These are phyloP conservation scores for Adelges cooleyi DNA, from an alignment of 1,140 invertebrate genomes.

Conservation along the genomic window DNA sequence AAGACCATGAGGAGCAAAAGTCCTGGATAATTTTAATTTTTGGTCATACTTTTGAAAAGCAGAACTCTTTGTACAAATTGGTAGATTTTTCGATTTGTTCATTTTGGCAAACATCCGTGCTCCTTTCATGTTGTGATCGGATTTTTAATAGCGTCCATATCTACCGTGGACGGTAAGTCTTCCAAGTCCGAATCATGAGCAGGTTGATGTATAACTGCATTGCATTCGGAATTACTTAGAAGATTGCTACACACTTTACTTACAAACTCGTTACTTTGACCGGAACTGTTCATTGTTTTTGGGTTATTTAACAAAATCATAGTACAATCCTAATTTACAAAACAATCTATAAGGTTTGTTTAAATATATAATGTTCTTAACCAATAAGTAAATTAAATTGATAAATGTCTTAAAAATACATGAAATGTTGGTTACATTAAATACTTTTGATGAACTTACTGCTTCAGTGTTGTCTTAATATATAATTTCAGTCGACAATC, in stretches of 20 bases:
- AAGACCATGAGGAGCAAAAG: constrained; percentile 56
- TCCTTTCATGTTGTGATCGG: constrained; percentile 24
- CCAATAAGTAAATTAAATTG: background rate
- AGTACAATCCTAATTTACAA: constrained; percentile 14
- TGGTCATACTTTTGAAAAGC: constrained; percentile 80
- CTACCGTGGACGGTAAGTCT: constrained; percentile 40
- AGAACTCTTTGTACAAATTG: constrained; percentile 80
- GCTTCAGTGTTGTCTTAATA: background rate
- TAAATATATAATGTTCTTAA: background rate
- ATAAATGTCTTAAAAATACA: constrained; percentile 4
- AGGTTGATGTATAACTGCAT: constrained; percentile 38
- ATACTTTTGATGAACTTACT: constrained; percentile 19
- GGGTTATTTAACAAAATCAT: constrained; percentile 10
- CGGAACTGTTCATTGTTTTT: constrained; percentile 19
- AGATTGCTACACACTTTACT: constrained; percentile 31
- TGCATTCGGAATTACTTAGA: constrained; percentile 37
- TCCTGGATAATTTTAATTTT: constrained; percentile 71
- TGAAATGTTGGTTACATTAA: constrained; percentile 5
- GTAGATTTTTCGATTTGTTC: constrained; percentile 47
- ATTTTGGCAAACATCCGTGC: constrained; percentile 80
- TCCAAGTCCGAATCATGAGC: constrained; percentile 40
- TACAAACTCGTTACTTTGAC: constrained; percentile 23
- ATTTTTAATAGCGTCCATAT: constrained; percentile 42
- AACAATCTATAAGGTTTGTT: background rate
- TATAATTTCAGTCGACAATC: background rate